Base-by-base conservation (phyloP, 2,888 invertebrate genomes). In the Macrophya annulata region DNA sequence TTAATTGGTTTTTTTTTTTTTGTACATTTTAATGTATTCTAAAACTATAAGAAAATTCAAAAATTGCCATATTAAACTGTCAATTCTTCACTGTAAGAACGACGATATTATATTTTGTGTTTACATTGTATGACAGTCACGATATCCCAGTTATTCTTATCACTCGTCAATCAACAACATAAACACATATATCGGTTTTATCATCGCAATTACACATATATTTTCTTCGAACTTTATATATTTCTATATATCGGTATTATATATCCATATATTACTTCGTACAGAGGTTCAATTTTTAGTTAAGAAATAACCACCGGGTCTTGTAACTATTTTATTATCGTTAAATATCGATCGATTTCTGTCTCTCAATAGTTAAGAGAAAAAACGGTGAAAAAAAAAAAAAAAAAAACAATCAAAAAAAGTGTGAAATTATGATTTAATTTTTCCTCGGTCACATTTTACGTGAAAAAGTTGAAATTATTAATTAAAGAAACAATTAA, bases 91-190 rank as follows among this genome's bases (percentile, higher is more conserved):
- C 12, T 3, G 25, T 62, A 62, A 15, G 62, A 2, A 31, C 25
- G 6, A n/a, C 9, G 31, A 71, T 17, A 31, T 37, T 71, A 4
- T 6, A 4, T 6, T 51, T 17, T 77, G 4, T 77, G 48, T 77
- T 51, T 77, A 77, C 72, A 74, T 74, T 25, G 15, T 43, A 25
- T 45, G 45, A 43, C 72, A 74, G 43, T 21, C 21, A 74, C 72
- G 45, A 25, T 74, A 74, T 74, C 17, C 68, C 31, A 25, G 21
- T 45, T 74, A 45, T 43, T 45, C 43, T 74, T 45, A 74, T 74
- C 72, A 45, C 45, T 21, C 31, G 43, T 8, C 12, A 31, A 74
- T 45, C 72, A 21, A 74, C 43, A 74, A 74, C 72, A 74, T 74
- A 74, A 74, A 74, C 72, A 74, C 72, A 2, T 6, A 2, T 6